phyloP scores from a whole-genome alignment of 1,140 invertebrate genomes.

The Drosophila insularis region DNA sequence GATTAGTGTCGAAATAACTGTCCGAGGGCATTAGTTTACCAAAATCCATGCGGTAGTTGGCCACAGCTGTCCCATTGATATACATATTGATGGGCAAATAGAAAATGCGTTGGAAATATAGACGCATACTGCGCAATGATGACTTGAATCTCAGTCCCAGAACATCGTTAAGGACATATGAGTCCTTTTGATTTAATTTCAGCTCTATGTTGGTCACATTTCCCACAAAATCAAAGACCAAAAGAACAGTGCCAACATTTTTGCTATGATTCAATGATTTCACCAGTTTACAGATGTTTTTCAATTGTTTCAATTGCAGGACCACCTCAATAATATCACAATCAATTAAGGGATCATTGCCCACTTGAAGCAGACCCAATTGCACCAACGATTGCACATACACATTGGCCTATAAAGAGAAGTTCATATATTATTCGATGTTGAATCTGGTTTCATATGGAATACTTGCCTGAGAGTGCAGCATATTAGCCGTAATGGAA shows the following conservation, averaged over 20 bases:
- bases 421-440: no score
- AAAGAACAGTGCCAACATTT: conserved; percentile 26
- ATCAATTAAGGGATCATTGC: conserved; percentile 71
- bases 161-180: conserved; percentile 64
- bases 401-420: conserved; percentile 51
- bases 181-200: conserved; percentile 53
- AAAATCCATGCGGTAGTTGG: conserved; percentile 72
- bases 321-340: conserved; percentile 73
- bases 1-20: conserved; percentile 37
- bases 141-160: conserved; percentile 68
- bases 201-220: conserved; percentile 66
- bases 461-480: conserved; percentile 61
- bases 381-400: conserved; percentile 73
- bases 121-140: conserved; percentile 58
- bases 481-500: conserved; percentile 66
- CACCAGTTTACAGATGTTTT: conserved; percentile 52
- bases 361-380: conserved; percentile 71
- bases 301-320: conserved; percentile 66
- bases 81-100: conserved; percentile 75
- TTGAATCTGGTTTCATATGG: no score
- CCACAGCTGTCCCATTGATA: conserved; percentile 61
- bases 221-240: conserved; percentile 76
- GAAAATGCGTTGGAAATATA: conserved; percentile 76
- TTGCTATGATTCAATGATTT: conserved; percentile 39
- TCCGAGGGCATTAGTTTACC: conserved; percentile 56